A percentile compares a stretch with the other conserved stretches of the same genome.
phyloP scores from a whole-genome alignment of 2,113 vertebrate species.

The Tympanuchus pallidicinctus region DNA sequence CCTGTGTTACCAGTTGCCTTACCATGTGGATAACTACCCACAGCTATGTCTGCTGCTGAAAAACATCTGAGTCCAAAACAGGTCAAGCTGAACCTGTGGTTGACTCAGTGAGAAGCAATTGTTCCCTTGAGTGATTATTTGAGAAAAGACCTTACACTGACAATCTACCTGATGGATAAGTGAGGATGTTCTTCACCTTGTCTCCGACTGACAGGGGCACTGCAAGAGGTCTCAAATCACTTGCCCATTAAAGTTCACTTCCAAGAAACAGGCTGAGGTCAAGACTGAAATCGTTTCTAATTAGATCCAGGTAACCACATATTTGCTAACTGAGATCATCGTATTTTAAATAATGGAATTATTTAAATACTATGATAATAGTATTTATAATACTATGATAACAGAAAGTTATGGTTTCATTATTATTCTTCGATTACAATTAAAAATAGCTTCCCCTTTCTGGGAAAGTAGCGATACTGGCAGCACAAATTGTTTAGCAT shows the following conservation, averaged over 20 bases:
- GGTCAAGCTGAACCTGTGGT: background rate
- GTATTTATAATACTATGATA: background rate
- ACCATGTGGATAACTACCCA: background rate
- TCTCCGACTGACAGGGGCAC: background rate
- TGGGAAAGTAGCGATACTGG: background rate
- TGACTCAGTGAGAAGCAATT: background rate
- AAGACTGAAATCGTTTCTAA: background rate
- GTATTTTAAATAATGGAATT: background rate
- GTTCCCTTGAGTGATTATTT: background rate
- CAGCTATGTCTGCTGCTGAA: background rate
- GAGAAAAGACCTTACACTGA: background rate
- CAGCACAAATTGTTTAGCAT: background rate
- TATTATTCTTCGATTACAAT: background rate
- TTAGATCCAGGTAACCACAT: background rate
- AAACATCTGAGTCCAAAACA: background rate
- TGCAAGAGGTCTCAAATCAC: background rate
- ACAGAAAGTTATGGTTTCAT: background rate
- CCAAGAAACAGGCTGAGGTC: background rate
- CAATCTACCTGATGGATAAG: background rate
- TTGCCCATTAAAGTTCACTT: background rate
- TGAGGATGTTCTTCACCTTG: background rate
- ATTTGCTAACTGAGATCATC: background rate
- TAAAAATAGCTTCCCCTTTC: background rate
- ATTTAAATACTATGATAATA: background rate
- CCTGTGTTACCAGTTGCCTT: no score